Conservation (phyloP, 2,113 vertebrate species). For the Pantherophis guttatus region DNA sequence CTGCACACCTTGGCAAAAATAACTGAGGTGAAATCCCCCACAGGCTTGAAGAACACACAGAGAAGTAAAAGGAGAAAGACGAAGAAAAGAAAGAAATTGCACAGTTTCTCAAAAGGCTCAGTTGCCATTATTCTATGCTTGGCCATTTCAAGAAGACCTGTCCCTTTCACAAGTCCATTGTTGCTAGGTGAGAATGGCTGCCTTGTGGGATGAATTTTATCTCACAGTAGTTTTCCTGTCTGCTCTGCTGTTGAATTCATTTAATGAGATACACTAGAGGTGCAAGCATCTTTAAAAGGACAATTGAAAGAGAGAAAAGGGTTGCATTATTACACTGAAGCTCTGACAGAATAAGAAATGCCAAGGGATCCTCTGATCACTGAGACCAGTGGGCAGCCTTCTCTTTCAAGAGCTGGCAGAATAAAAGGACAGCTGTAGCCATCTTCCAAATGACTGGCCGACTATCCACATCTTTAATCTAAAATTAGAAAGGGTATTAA, state of each 20-base stretch:
- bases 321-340: neutral
- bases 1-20: neutral
- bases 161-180: slow-evolving; percentile 20
- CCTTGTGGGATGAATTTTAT: neutral
- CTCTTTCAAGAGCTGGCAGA: slow-evolving; percentile 12
- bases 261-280: slow-evolving; percentile 31
- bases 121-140: neutral
- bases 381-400: neutral
- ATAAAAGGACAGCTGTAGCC: neutral
- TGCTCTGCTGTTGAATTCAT: slow-evolving; percentile 28
- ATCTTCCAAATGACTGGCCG: neutral
- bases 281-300: neutral
- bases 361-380: neutral
- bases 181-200: slow-evolving; percentile 21
- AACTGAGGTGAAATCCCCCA: neutral
- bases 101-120: slow-evolving; percentile 15
- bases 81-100: slow-evolving; percentile 7
- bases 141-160: slow-evolving; percentile 24
- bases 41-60: neutral
- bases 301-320: neutral
- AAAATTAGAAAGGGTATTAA: slow-evolving; percentile 4
- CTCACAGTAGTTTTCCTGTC: slow-evolving; percentile 5
- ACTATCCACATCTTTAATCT: neutral
- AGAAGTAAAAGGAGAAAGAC: neutral
- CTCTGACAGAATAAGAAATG: slow-evolving; percentile 9